Conservation (phyloP, 2,113 vertebrate species). For the Gambusia holbrooki region DNA sequence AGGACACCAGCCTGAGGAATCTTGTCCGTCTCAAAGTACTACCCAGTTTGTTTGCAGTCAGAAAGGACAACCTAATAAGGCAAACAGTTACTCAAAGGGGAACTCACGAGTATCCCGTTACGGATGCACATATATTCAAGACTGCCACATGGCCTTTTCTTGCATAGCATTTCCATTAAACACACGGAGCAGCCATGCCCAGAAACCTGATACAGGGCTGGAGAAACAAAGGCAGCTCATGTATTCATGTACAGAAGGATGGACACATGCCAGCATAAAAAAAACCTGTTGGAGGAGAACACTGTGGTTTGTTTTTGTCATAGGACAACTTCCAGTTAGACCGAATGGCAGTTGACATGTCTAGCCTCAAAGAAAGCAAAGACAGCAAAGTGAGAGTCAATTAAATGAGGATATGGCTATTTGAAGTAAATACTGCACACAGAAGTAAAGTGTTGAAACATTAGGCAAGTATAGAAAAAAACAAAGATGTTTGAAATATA, state of each 20-base stretch:
- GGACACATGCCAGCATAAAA: slow-evolving; percentile 69
- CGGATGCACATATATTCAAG: slow-evolving; percentile 72
- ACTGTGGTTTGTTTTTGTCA: slow-evolving; percentile 50
- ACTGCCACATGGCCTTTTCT: slow-evolving; percentile 71
- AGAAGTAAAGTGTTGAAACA: slow-evolving; percentile 37
- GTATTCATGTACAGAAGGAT: slow-evolving; percentile 71
- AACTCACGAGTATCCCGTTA: slow-evolving; percentile 78
- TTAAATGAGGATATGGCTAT: slow-evolving; percentile 28
- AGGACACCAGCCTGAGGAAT: slow-evolving; percentile 39
- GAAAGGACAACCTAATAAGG: slow-evolving; percentile 74
- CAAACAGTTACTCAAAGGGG: slow-evolving; percentile 61
- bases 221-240: slow-evolving; percentile 78
- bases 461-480: slow-evolving; percentile 22
- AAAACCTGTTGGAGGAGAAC: slow-evolving; percentile 50
- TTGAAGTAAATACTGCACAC: slow-evolving; percentile 16
- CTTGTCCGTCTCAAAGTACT: slow-evolving; percentile 45
- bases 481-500: slow-evolving; percentile 18
- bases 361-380: slow-evolving; percentile 21
- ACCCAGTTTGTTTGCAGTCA: slow-evolving; percentile 68
- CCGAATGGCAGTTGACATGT: slow-evolving; percentile 48
- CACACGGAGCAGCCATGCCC: slow-evolving; percentile 60
- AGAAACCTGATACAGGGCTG: slow-evolving; percentile 67
- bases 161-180: slow-evolving; percentile 74
- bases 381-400: slow-evolving; percentile 36
- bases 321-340: slow-evolving; percentile 55